Evolutionary conservation across 2,888 invertebrate genomes (phyloP).

Genomic region (Lasius fuliginosus): DNA sequence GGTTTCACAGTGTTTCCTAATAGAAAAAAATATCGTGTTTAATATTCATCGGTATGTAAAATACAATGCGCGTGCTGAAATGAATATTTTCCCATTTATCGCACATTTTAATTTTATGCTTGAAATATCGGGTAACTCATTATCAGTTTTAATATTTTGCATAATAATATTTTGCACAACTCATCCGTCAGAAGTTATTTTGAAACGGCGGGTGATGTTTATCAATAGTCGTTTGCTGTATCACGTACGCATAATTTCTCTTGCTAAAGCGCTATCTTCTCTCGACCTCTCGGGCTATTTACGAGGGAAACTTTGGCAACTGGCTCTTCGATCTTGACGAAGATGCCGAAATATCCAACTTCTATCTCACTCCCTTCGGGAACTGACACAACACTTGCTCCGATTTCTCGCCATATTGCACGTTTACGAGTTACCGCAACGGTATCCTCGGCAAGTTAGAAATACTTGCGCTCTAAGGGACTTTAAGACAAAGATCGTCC

Average conservation of each 20-base stretch:
- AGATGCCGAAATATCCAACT: slow-evolving; percentile 29
- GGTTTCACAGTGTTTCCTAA: background rate
- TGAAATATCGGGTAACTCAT: background rate
- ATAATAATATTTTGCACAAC: slow-evolving; percentile 9
- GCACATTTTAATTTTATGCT: background rate
- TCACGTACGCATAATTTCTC: slow-evolving; percentile 21
- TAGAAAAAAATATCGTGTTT: background rate
- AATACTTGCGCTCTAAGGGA: background rate
- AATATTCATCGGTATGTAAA: background rate
- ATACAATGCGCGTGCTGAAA: background rate
- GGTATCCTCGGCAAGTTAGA: slow-evolving; percentile 18
- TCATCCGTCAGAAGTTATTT: background rate
- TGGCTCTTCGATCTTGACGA: slow-evolving; percentile 23
- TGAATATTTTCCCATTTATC: background rate
- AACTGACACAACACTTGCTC: slow-evolving; percentile 24
- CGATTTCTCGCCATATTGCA: slow-evolving; percentile 37
- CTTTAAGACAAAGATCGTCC: background rate
- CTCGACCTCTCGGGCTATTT: background rate
- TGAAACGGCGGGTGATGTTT: background rate
- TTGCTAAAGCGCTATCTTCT: background rate
- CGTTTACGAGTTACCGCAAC: slow-evolving; percentile 36
- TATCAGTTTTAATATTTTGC: background rate
- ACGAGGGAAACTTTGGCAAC: background rate
- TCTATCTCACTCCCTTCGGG: background rate
- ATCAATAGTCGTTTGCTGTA: background rate